Evolutionary conservation across 2,113 vertebrate species (phyloP), one percentile per base, ranked within the genome.

Genomic region (Corythaeola cristata): DNA sequence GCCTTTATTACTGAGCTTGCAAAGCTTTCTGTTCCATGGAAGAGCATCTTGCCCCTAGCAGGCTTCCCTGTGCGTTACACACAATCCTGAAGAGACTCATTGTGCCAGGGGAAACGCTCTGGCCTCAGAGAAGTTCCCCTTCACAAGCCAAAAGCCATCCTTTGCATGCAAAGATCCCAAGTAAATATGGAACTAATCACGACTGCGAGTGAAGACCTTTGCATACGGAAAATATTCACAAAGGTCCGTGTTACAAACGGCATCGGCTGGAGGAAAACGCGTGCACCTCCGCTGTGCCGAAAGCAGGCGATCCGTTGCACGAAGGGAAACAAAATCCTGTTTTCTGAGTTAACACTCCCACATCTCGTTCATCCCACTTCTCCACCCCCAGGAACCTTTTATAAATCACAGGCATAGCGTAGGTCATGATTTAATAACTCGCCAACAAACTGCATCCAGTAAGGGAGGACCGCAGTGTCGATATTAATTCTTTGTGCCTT

Each of bases 101-200:
- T 67, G 66, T n/a, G 41, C 1, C 3, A 91, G 32, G 44, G 56
- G 66, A 91, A 94, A 67, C 0, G 1, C 62, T 76, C 94, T 78
- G 80, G 75, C 53, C 45, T 83, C 50, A 0, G 7, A 88, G 71
- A 80, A 92, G 73, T 67, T 96, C 80, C 68, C 81, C 79, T 66
- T 76, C 47, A 5, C n/a, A 44, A 73, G 88, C 58, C 91, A 87
- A 85, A 90, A 95, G 37, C 41, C 55, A 60, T 81, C 68, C 47
- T 74, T 90, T 79, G 78, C 79, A 68, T 91, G 67, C 8, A 2
- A 83, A 88, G 74, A 83, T 86, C 67, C 79, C 56, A 59, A 89
- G 66, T 58, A 88, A 91, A 93, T 66, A 86, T 81, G 93, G 88
- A 93, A 93, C 50, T 55, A 95, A 67, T 90, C 93, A 94, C 56